Percentiles rank a stretch among this genome's conserved stretches.
phyloP scores from a whole-genome alignment of 2,113 vertebrate genomes.

The Lutjanus erythropterus region DNA sequence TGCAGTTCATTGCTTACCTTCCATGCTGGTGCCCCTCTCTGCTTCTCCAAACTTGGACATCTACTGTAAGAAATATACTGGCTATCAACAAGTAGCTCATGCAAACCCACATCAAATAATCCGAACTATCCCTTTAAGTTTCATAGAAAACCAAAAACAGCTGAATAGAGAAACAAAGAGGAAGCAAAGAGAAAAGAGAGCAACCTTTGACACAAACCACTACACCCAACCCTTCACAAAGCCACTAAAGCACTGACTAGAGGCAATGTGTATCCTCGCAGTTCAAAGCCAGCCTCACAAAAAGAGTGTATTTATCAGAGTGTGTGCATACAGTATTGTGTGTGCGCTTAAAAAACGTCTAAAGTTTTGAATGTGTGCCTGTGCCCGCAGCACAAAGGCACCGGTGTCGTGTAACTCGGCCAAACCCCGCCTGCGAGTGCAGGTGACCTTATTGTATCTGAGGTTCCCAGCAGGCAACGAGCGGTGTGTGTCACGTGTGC shows the following conservation, averaged over 20 bases:
- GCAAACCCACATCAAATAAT: too few species aligned
- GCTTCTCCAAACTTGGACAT: too few species aligned
- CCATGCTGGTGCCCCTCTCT: too few species aligned
- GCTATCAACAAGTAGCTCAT: too few species aligned
- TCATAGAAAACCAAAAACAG: constrained; percentile 27
- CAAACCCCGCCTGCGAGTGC: constrained; percentile 61
- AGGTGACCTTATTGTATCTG: constrained; percentile 72
- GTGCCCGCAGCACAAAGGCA: constrained; percentile 66
- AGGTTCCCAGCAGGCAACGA: constrained; percentile 45
- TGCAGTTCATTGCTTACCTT: too few species aligned
- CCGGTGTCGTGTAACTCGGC: constrained; percentile 68
- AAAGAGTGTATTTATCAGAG: constrained; percentile 52
- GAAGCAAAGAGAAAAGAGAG: constrained; percentile 32
- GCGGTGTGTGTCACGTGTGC: constrained; percentile 42
- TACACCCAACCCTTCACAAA: constrained; percentile 62
- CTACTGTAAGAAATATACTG: too few species aligned
- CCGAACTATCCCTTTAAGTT: too few species aligned
- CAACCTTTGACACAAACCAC: constrained; percentile 65
- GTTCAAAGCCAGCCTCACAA: constrained; percentile 67
- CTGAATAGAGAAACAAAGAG: constrained; percentile 29
- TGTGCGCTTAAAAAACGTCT: constrained; percentile 10
- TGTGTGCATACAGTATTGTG: constrained; percentile 57
- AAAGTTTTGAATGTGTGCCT: constrained; percentile 53
- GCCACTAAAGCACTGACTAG: constrained; percentile 49
- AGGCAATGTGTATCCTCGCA: constrained; percentile 52